A percentile compares a stretch with the other conserved stretches of the same genome.
phyloP scores from a whole-genome alignment of 2,888 invertebrate species.

The Drosophila nr. perissopoda region DNA sequence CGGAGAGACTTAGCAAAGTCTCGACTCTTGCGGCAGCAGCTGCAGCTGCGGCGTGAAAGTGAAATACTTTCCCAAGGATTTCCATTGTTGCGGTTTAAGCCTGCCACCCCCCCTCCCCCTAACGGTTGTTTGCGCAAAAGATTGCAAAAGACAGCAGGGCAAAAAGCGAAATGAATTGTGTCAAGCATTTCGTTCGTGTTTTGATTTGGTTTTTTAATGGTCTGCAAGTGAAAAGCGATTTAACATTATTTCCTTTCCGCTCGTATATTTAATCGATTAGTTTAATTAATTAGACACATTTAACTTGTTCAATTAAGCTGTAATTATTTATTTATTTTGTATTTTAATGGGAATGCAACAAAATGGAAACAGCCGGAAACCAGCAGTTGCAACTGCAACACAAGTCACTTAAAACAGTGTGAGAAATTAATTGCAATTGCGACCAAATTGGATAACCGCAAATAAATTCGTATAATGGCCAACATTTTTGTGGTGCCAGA shows the following conservation, averaged over 20 bases:
- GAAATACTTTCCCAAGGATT: constrained; percentile 74
- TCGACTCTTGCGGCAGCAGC: constrained; percentile 62
- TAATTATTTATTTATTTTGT: constrained; percentile 6
- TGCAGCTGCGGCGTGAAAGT: constrained; percentile 66
- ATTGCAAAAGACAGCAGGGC: constrained; percentile 36
- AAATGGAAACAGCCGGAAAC: constrained; percentile 1
- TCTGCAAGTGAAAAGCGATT: constrained; percentile 29
- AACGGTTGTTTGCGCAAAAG: constrained; percentile 47
- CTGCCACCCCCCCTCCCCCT: background rate
- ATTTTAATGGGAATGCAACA: constrained; percentile 8
- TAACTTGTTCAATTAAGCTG: constrained; percentile 16
- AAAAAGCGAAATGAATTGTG: constrained; percentile 56
- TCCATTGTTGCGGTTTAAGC: constrained; percentile 68
- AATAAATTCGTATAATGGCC: constrained; percentile 54
- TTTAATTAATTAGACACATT: constrained; percentile 15
- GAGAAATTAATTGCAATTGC: constrained; percentile 71
- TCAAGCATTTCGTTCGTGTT: constrained; percentile 59
- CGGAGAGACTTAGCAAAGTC: constrained; percentile 36
- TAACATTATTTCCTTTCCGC: background rate
- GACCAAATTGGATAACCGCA: constrained; percentile 69
- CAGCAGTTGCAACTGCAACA: constrained; percentile 14
- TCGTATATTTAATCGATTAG: background rate
- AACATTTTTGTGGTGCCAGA: constrained; percentile 39
- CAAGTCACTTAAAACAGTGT: constrained; percentile 63
- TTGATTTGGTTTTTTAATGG: constrained; percentile 55